Conservation (phyloP, 2,113 vertebrate genomes). For the Callopanchax toddi region DNA sequence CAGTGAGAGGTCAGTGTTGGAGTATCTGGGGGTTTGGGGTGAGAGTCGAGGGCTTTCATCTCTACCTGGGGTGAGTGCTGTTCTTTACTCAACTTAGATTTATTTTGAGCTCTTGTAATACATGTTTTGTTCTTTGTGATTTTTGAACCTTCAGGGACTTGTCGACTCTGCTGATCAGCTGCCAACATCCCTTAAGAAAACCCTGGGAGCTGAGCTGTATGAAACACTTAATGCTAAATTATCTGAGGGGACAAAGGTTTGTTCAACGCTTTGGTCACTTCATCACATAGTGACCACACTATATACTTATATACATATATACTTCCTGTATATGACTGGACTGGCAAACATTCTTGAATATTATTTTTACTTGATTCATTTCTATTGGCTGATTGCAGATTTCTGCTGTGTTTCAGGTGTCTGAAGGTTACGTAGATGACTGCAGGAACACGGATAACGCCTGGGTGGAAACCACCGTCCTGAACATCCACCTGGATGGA, state of each 20-base stretch:
- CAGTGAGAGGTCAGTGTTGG: constrained; percentile 74
- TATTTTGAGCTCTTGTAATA: not conserved
- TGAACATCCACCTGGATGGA: constrained; percentile 85
- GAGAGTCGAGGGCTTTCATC: constrained; percentile 68
- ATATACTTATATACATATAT: no score
- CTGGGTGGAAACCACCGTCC: constrained; percentile 87
- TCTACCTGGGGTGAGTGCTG: constrained; percentile 85
- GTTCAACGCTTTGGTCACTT: not conserved
- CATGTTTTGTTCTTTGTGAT: not conserved
- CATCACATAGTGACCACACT: no score
- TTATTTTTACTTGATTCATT: no score
- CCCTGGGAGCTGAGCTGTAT: constrained; percentile 80
- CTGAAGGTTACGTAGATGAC: constrained; percentile 89
- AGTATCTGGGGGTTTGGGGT: constrained; percentile 83
- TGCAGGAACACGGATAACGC: constrained; percentile 92
- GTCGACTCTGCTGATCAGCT: constrained; percentile 76
- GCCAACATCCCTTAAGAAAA: constrained; percentile 79
- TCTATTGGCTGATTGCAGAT: no score
- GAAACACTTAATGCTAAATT: constrained; percentile 78
- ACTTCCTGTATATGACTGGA: no score
- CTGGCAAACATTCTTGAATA: no score
- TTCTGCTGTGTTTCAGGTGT: constrained; percentile 77
- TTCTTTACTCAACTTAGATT: not conserved
- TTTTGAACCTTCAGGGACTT: constrained; percentile 78
- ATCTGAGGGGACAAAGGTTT: constrained; percentile 80